Base-by-base conservation (phyloP, 2,888 invertebrate genomes). In the Pinctada fucata region DNA sequence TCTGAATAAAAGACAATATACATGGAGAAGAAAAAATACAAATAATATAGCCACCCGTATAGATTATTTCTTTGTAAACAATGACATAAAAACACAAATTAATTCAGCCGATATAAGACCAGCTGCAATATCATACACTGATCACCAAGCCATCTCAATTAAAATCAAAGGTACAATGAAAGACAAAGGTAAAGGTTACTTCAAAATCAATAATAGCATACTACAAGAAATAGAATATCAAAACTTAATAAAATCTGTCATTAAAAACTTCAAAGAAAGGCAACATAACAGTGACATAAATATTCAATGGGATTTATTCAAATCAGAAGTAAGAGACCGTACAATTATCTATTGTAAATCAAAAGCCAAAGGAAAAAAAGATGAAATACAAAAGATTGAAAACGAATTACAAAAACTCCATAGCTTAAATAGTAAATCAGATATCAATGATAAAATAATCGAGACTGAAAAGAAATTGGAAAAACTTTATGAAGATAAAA, bases 171-270 rank as follows among this genome's bases (percentile, higher is more conserved):
- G n/a, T n/a, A n/a, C n/a, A n/a, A n/a, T n/a, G n/a, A n/a, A n/a
- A n/a, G n/a, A n/a, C n/a, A n/a, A n/a, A n/a, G n/a, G n/a, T n/a
- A n/a, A n/a, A n/a, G n/a, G n/a, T n/a, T n/a, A n/a, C n/a, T n/a
- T n/a, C n/a, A n/a, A n/a, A n/a, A n/a, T n/a, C n/a, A 76, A 74
- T 50, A 74, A 72, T 52, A 66, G 66, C 51, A 48, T 48, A n/a
- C 49, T 70, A 49, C 16, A 70, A 45, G 65, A 76, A 31, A 45
- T 64, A 52, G 16, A 71, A 49, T 76, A 72, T 71, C 45, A 47
- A 65, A 50, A 71, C 13, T n/a, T 72, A 48, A 71, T 76, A 10
- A 50, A 70, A n/a, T n/a, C 5, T 10, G 8, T 50, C 10, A 48
- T 70, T 2, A 48, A 49, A 8, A 49, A 50, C n/a, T n/a, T n/a